Evolutionary conservation across 2,888 invertebrate genomes (phyloP), one percentile per base, ranked within the genome.

Genomic region (Tenthredo livida): DNA sequence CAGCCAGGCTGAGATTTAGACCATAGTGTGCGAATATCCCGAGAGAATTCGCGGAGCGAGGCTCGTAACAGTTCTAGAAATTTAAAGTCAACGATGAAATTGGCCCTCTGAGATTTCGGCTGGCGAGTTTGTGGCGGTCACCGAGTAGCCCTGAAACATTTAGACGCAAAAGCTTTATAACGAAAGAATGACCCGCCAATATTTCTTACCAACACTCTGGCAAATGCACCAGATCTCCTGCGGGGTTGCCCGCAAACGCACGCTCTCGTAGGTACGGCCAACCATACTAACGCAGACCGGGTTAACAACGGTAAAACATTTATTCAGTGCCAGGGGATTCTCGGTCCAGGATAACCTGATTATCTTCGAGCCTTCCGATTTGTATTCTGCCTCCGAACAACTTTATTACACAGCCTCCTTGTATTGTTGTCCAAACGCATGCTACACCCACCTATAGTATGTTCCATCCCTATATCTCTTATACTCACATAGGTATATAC

Each of bases 281-380:
- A 40, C 61, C 47, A 58, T 61, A 61, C 40, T 58, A 43, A 65
- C 47, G 80, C n/a, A 21, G 65, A 67, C 67, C 47, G 83, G 83
- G 70, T 70, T 83, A 83, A 83, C 83, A 83, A 83, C 83, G 90
- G 91, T 93, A 89, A 92, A 93, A 92, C 91, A 92, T 93, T 93
- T 91, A 93, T 93, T 92, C 90, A 91, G 90, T 89, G 87, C 90
- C 91, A 88, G 89, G 92, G 92, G 90, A 91, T 92, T 92, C 90
- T 91, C 90, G 86, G 90, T 87, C 88, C 86, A 87, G 87, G 90
- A 90, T 92, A 92, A 92, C 90, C 91, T 89, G 91, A 92, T 92
- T 92, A 91, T 91, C 89, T 88, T 88, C 89, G 89, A 90, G 90
- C 90, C 91, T 91, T 91, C 90, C 92, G 92, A 92, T 92, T 91